These are phyloP conservation scores for Eupsilia transversa DNA, from an alignment of 2,888 invertebrate species.

Conservation along the genomic window DNA sequence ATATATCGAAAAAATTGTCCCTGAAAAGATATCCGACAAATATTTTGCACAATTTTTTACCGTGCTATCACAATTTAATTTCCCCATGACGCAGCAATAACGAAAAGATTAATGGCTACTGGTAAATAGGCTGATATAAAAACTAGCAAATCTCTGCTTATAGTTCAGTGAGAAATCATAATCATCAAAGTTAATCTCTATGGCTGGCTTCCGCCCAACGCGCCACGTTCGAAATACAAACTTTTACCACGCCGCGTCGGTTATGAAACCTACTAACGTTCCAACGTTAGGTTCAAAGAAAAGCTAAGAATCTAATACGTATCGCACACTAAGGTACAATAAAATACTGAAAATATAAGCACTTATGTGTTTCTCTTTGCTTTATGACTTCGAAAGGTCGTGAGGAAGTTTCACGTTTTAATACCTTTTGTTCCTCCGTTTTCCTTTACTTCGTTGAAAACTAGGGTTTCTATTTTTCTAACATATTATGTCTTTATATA, in stretches of 20 bases:
- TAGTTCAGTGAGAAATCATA: slow-evolving; percentile 54
- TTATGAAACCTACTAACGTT: slow-evolving; percentile 53
- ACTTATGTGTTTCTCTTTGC: slow-evolving; percentile 44
- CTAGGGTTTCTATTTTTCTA: neutral
- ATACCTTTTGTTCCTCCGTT: slow-evolving; percentile 10
- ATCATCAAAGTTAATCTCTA: slow-evolving; percentile 57
- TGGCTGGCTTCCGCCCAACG: slow-evolving; percentile 65
- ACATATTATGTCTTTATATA: neutral
- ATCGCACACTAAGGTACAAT: slow-evolving; percentile 25
- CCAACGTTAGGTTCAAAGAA: slow-evolving; percentile 28
- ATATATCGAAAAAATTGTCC: neutral
- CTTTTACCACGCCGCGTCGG: slow-evolving; percentile 34
- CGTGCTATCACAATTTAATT: slow-evolving; percentile 9
- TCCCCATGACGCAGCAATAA: slow-evolving; percentile 55
- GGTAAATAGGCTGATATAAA: slow-evolving; percentile 48
- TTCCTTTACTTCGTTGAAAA: slow-evolving; percentile 19
- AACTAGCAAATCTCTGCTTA: slow-evolving; percentile 52
- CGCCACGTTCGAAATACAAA: slow-evolving; percentile 56
- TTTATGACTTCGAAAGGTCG: slow-evolving; percentile 37
- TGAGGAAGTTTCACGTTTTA: slow-evolving; percentile 29
- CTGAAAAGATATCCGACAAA: neutral
- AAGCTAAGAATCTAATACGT: slow-evolving; percentile 43
- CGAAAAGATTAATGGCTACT: slow-evolving; percentile 52
- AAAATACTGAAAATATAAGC: slow-evolving; percentile 54
- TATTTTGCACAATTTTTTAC: neutral